Conservation (phyloP, 2,888 invertebrate species). For the Cordylochernes scorpioides region DNA sequence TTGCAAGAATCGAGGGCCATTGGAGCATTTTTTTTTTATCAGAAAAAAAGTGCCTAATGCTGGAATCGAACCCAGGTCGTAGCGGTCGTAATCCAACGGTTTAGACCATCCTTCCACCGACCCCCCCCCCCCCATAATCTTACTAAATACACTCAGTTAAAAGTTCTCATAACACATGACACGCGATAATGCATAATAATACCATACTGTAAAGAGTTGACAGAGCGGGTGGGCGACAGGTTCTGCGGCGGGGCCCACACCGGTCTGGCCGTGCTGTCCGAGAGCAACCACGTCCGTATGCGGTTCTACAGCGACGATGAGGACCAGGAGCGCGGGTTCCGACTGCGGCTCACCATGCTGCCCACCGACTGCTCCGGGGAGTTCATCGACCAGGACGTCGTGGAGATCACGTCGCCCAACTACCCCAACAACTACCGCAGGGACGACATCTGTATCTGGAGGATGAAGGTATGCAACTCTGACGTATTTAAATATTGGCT, state of each 20-base stretch:
- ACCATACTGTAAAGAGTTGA: background rate
- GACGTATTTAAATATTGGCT: background rate
- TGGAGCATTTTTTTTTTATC: too few species aligned
- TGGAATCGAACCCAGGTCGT: too few species aligned
- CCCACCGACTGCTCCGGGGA: constrained; percentile 4
- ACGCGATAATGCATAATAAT: too few species aligned
- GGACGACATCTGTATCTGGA: constrained; percentile 8
- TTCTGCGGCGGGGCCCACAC: constrained; percentile 7
- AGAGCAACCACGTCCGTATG: constrained; percentile 3
- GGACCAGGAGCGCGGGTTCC: constrained; percentile 4
- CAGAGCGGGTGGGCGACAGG: too few species aligned
- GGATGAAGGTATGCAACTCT: constrained; percentile 4
- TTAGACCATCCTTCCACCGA: too few species aligned
- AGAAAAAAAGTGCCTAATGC: too few species aligned
- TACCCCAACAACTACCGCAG: constrained; percentile 5
- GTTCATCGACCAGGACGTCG: constrained; percentile 2
- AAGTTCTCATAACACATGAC: too few species aligned
- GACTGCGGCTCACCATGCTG: constrained; percentile 6
- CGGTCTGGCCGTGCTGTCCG: constrained; percentile 4
- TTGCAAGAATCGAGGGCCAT: too few species aligned
- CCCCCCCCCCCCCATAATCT: too few species aligned
- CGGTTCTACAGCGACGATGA: constrained; percentile 4
- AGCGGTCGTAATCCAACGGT: too few species aligned
- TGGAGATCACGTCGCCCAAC: constrained; percentile 4
- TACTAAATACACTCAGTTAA: too few species aligned